These are phyloP conservation scores for Spheniscus humboldti DNA, from an alignment of 2,797 vertebrate genomes.

Conservation along the genomic window DNA sequence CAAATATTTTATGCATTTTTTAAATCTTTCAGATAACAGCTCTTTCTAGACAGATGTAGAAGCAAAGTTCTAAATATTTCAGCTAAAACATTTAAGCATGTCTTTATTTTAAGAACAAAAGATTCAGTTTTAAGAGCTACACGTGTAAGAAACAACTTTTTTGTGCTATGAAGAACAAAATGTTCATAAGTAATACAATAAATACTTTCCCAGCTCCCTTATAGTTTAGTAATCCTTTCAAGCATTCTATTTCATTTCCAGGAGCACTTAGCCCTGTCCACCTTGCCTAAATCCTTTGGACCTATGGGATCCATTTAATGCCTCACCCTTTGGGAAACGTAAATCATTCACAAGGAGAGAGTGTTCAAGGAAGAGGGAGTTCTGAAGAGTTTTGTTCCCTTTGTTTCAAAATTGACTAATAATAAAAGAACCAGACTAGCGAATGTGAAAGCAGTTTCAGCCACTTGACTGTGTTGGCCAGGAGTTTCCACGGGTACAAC, in stretches of 20 bases:
- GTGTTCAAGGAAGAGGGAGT: neutral
- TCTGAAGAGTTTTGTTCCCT: neutral
- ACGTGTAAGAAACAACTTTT: neutral
- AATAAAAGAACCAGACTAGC: neutral
- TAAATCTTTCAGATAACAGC: conserved; percentile 34
- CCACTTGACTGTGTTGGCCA: neutral
- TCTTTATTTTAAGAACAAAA: neutral
- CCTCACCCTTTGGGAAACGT: neutral
- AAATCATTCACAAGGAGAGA: neutral
- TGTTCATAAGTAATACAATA: conserved; percentile 27
- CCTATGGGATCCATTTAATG: neutral
- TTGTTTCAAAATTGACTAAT: neutral
- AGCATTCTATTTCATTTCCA: neutral
- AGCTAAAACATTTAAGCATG: neutral
- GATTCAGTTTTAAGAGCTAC: conserved; percentile 2
- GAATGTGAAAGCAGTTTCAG: neutral
- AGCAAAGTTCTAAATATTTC: conserved; percentile 36
- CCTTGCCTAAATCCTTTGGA: neutral
- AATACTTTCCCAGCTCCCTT: neutral
- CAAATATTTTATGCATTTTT: conserved; percentile 46
- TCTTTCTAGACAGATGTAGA: conserved; percentile 24
- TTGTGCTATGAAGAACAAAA: neutral
- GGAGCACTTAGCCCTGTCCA: neutral
- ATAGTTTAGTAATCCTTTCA: neutral
- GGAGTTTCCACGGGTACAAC: neutral